Base-by-base conservation (phyloP, 37 sponge, comb jelly and placozoan genomes). In the Geodia barretti region DNA sequence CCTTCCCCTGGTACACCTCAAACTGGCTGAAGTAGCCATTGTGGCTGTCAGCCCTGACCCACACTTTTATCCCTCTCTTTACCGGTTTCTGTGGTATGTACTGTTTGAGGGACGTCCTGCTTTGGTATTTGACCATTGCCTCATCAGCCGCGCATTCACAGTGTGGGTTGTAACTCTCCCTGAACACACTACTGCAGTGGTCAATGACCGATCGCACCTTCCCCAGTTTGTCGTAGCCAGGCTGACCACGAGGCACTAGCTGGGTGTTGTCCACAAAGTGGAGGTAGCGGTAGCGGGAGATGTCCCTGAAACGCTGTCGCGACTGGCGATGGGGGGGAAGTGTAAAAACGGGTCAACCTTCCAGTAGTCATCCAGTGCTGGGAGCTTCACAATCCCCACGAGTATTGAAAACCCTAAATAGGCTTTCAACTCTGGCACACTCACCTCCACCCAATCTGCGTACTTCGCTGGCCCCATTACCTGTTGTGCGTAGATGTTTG, bases 51-150 rank as follows among this genome's bases (percentile, higher is more conserved):
- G 74, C 74, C 31, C 34, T 33, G 37, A 58, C 31, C 83, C 83
- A 75, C n/a, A 76, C 61, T 38, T 81, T 81, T 1, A 81, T 73
- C 17, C 82, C 74, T 23, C 72, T 59, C 39, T 81, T 81, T 5
- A 61, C 38, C 25, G 82, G 82, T 47, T 81, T 81, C 73, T 31
- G 1, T 0, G 74, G 73, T 33, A 81, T 24, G 41, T 72, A 81
- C 28, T 81, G 82, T 38, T 81, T 81, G n/a, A 81, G n/a, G 41
- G 60, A 26, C 3, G 71, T 71, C 3, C 73, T 24, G 31, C 80
- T 74, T 26, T 70, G 33, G 43, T 74, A 74, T 5, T 24, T 39
- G 31, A 84, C 42, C 77, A 84, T 84, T 20, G 70, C 70, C 25
- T 80, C 81, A 59, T 69, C 81, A 25, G 71, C 58, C 28, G 32